phyloP scores from a whole-genome alignment of 1,140 invertebrate species.

The Saccostrea echinata region DNA sequence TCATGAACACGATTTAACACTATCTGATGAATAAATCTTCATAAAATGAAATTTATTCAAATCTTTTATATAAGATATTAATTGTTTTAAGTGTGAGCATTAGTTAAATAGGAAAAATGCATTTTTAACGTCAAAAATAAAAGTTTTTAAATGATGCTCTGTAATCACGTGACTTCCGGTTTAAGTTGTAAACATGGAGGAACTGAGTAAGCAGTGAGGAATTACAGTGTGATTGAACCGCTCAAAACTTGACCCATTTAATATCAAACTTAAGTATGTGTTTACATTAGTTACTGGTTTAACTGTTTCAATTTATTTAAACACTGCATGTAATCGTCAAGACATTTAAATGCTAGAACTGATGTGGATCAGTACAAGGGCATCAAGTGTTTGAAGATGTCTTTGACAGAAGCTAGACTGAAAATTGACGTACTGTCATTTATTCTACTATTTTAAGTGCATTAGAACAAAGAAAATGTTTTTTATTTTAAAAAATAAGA shows the following conservation, averaged over 20 bases:
- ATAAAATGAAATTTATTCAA: background rate
- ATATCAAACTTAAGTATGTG: background rate
- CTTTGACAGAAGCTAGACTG: no score
- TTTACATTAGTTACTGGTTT: background rate
- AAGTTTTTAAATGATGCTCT: background rate
- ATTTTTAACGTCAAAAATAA: background rate
- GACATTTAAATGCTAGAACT: no score
- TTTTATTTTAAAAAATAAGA: no score
- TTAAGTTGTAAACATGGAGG: conserved; percentile 62
- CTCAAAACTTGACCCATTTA: conserved; percentile 16
- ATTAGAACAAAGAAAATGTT: no score
- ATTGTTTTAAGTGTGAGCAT: background rate
- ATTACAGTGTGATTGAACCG: background rate
- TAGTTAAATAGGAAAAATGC: background rate
- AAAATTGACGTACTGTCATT: no score
- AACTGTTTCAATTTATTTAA: no score
- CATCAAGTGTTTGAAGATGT: no score
- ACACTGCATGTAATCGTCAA: no score
- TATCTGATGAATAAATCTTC: background rate
- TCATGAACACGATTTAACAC: background rate
- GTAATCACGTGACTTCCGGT: conserved; percentile 67
- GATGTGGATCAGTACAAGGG: no score
- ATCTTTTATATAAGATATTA: no score
- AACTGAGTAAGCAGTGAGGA: conserved; percentile 38
- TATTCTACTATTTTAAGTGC: no score